A percentile compares a stretch with the other conserved stretches of the same genome.
Conservation (phyloP, 1,140 invertebrate species). For the Hylaeus anthracinus region DNA sequence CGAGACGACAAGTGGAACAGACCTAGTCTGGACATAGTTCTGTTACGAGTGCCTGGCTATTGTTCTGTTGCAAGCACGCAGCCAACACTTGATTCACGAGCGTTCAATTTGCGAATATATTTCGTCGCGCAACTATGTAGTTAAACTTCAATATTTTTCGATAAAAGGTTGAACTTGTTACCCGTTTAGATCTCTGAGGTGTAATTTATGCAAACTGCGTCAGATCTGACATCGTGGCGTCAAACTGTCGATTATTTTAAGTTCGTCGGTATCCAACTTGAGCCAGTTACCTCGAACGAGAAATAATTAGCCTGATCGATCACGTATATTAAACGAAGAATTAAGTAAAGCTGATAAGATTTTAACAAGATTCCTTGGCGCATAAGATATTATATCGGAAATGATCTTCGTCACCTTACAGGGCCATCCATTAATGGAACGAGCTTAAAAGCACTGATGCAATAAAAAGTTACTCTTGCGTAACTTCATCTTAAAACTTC, state of each 20-base stretch:
- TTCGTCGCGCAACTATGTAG: too few relatives aligned
- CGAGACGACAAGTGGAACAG: too few relatives aligned
- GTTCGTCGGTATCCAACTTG: background rate
- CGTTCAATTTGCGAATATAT: too few relatives aligned
- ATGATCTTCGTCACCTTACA: constrained; percentile 4
- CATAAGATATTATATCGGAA: constrained; percentile 19
- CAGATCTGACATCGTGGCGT: too few relatives aligned
- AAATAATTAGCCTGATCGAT: constrained; percentile 37
- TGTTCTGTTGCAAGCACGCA: too few relatives aligned
- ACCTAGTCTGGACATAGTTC: too few relatives aligned
- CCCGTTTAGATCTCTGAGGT: too few relatives aligned
- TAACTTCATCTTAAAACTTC: constrained; percentile 11
- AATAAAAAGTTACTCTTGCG: constrained; percentile 16
- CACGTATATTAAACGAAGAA: constrained; percentile 37
- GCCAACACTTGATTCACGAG: too few relatives aligned
- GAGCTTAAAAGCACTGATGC: constrained; percentile 1
- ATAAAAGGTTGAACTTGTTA: too few relatives aligned
- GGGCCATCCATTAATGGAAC: constrained; percentile 11
- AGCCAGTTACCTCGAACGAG: constrained; percentile 5
- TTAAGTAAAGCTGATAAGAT: constrained; percentile 38
- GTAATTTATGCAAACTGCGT: too few relatives aligned
- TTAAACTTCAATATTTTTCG: too few relatives aligned
- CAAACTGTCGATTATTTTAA: background rate
- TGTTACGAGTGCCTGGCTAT: too few relatives aligned
- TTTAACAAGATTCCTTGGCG: constrained; percentile 28